phyloP scores from a whole-genome alignment of 2,113 vertebrate species.

The Crotalus viridis region DNA sequence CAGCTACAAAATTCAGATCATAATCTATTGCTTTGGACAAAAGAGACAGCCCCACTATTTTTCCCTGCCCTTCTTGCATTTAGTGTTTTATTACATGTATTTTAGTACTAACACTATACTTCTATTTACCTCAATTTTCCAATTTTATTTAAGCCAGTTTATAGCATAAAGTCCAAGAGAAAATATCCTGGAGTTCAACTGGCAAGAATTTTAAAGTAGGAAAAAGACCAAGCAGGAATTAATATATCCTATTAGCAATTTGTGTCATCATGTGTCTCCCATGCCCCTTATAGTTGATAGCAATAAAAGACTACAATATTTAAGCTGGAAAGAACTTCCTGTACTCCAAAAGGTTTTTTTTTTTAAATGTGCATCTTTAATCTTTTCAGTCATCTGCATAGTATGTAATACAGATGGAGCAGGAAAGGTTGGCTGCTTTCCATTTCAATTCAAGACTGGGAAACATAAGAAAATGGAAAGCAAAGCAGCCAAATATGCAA shows the following conservation, averaged over 20 bases:
- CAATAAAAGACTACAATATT: slow-evolving; percentile 50
- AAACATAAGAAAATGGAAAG: slow-evolving; percentile 58
- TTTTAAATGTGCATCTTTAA: slow-evolving; percentile 53
- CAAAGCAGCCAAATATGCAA: slow-evolving; percentile 36
- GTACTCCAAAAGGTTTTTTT: slow-evolving; percentile 49
- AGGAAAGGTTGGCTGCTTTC: slow-evolving; percentile 59
- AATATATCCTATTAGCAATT: slow-evolving; percentile 68
- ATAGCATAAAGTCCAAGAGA: slow-evolving; percentile 59
- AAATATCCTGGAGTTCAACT: slow-evolving; percentile 60
- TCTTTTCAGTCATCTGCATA: slow-evolving; percentile 61
- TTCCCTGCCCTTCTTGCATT: slow-evolving; percentile 35
- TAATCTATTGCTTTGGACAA: slow-evolving; percentile 34
- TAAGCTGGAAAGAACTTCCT: slow-evolving; percentile 69
- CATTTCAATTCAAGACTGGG: slow-evolving; percentile 54
- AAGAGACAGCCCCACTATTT: slow-evolving; percentile 10
- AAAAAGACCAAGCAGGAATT: slow-evolving; percentile 61
- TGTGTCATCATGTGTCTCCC: slow-evolving; percentile 63
- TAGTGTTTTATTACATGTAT: slow-evolving; percentile 45
- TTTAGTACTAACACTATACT: slow-evolving; percentile 39
- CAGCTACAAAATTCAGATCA: slow-evolving; percentile 43
- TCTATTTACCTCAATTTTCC: slow-evolving; percentile 43
- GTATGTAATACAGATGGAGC: slow-evolving; percentile 59
- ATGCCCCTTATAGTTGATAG: slow-evolving; percentile 61
- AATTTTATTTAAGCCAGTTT: slow-evolving; percentile 53
- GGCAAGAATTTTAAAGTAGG: slow-evolving; percentile 44